phyloP scores from a whole-genome alignment of 2,797 vertebrate species.

The Lerista edwardsae region DNA sequence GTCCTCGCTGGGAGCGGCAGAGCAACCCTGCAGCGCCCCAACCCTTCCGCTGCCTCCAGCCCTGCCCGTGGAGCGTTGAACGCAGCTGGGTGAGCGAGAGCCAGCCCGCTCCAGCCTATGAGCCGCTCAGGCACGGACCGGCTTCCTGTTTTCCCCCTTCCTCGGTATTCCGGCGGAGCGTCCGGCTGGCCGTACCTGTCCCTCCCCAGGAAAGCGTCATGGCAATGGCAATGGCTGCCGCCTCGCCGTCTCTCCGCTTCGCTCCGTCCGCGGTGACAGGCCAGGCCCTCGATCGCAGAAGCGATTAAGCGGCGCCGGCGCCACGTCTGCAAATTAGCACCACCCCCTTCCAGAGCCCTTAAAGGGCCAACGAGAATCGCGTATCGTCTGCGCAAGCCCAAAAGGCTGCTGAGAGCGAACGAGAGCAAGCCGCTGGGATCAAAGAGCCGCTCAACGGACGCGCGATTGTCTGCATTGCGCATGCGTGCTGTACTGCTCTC shows the following conservation, averaged over 20 bases:
- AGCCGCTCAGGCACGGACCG: not conserved
- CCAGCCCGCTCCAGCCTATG: not conserved
- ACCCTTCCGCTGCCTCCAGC: too few relatives aligned
- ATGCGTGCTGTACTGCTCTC: not conserved
- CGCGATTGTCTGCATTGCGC: too few relatives aligned
- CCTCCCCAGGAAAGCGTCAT: not conserved
- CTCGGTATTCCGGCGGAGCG: too few relatives aligned
- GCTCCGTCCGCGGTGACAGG: not conserved
- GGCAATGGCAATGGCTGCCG: not conserved
- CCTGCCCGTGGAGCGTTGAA: too few relatives aligned
- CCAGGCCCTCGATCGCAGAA: not conserved
- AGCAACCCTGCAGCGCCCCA: too few relatives aligned
- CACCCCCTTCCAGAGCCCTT: constrained; percentile 35
- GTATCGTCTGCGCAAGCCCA: not conserved
- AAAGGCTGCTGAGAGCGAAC: fast-evolving
- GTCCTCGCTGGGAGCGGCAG: too few relatives aligned
- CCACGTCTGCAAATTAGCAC: constrained; percentile 71
- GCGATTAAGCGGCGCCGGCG: constrained; percentile 26
- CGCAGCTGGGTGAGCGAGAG: too few relatives aligned
- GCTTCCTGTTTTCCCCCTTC: not conserved
- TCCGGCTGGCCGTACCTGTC: not conserved
- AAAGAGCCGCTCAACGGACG: too few relatives aligned
- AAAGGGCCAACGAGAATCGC: not conserved
- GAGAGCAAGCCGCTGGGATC: too few relatives aligned
- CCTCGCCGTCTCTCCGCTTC: not conserved